phyloP scores from a whole-genome alignment of 2,113 vertebrate genomes.

The Harpagus bidentatus region DNA sequence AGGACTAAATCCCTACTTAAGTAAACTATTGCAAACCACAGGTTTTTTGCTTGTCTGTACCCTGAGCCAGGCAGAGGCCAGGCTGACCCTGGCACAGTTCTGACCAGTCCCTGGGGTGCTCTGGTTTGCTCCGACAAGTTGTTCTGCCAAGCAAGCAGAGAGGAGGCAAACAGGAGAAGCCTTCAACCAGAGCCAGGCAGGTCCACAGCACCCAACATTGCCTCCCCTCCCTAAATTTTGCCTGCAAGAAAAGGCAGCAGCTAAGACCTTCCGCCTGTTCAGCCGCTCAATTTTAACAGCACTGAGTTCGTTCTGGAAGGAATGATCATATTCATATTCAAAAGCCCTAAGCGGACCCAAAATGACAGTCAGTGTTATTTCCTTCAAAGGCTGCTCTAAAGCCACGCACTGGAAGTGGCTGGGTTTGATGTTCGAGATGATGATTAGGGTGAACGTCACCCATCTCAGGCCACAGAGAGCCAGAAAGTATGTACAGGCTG shows the following conservation, averaged over 20 bases:
- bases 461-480: not conserved
- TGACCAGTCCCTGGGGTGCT: not conserved
- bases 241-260: not conserved
- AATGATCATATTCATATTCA: not conserved
- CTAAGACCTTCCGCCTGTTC: not conserved
- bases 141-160: not conserved
- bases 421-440: not conserved
- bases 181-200: not conserved
- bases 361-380: not conserved
- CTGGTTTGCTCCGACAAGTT: not conserved
- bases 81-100: not conserved
- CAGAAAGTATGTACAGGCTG: not conserved
- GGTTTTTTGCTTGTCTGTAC: not conserved
- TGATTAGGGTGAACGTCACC: not conserved
- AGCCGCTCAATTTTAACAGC: not conserved
- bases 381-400: not conserved
- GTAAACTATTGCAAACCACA: not conserved
- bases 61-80: not conserved
- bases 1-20: not conserved
- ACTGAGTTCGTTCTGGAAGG: not conserved
- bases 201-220: not conserved
- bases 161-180: not conserved
- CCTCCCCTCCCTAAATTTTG: not conserved
- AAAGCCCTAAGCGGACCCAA: not conserved
- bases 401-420: fast-evolving